Percentiles rank a stretch among this genome's conserved stretches.
Evolutionary conservation across 2,888 invertebrate genomes (phyloP).

Genomic region (Andrena praecox): DNA sequence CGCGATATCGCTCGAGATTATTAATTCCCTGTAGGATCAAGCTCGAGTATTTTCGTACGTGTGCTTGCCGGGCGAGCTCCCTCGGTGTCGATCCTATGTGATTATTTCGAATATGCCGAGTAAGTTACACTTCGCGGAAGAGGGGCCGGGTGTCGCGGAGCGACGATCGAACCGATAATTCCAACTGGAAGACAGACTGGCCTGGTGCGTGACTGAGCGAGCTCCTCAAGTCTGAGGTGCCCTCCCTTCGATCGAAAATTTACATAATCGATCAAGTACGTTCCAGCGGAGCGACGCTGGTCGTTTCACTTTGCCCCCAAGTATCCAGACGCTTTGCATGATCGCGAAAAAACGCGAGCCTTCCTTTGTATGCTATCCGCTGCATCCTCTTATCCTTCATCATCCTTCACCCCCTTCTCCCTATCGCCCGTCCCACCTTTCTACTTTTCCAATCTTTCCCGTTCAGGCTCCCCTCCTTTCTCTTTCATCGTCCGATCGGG

Average conservation of each 20-base stretch:
- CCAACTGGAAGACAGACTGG: conserved; percentile 23
- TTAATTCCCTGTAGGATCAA: conserved; percentile 33
- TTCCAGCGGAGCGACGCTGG: conserved; percentile 39
- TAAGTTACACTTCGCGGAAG: background rate
- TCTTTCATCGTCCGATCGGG: background rate
- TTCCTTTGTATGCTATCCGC: conserved; percentile 44
- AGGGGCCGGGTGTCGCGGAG: background rate
- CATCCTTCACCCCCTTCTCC: conserved; percentile 29
- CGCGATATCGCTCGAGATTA: conserved; percentile 36
- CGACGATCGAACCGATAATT: conserved; percentile 35
- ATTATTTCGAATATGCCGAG: background rate
- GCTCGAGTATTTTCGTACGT: conserved; percentile 1
- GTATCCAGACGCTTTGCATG: conserved; percentile 49
- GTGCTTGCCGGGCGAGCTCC: conserved; percentile 14
- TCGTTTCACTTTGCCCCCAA: conserved; percentile 45
- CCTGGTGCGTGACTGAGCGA: conserved; percentile 41
- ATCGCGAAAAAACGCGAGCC: conserved; percentile 51
- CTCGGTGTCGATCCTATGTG: background rate
- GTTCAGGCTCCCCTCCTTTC: background rate
- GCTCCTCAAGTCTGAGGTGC: conserved; percentile 40
- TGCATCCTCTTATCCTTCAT: conserved; percentile 42
- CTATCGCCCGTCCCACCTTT: background rate
- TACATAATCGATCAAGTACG: conserved; percentile 64
- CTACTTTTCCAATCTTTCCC: background rate
- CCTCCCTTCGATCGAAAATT: conserved; percentile 45